Evolutionary conservation across 1,140 invertebrate species (phyloP), one percentile per base, ranked within the genome.

Genomic region (Ladona fulva): DNA sequence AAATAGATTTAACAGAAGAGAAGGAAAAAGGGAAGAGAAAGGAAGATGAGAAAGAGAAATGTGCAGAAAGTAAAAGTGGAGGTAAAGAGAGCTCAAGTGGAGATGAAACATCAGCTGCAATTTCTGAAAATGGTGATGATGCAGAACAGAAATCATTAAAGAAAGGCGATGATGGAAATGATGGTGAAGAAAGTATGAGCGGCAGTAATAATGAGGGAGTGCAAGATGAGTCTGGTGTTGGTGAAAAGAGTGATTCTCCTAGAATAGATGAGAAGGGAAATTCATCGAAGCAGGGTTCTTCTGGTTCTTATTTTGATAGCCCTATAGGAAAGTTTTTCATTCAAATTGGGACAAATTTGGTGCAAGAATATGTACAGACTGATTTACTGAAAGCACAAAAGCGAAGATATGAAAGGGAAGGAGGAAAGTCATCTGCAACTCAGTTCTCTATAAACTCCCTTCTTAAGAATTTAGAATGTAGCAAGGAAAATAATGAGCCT

Each of bases 261-360:
- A 66, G n/a, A 42, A 5, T 25, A 25, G 74, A 75, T 75, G 74
- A 14, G 14, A 75, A 75, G 16, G 74, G 24, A 19, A 25, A 25
- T 25, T 14, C 19, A 42, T 19, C 74, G 16, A 75, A 75, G 19
- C 66, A 37, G 29, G n/a, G n/a, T n/a, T 11, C 78, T 80, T 25
- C 81, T 77, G 80, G 80, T 37, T 89, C 88, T 74, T 95, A 95
- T 83, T 96, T 96, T 85, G 92, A 95, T 80, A 91, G 93, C 84
- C 91, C 95, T 3, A 85, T 96, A 73, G 95, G 96, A 3, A 95
- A 95, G 83, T 96, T 98, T 83, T 95, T 98, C 80, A 94, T 94
- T 85, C 94, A 96, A 82, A 94, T 98, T 80, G 96, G 97, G 11
- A 88, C 95, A 76, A 95, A 94, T 84, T 87, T 97, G 78, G 95